Evolutionary conservation across 2,797 vertebrate genomes (phyloP).

Genomic region (Alauda arvensis): DNA sequence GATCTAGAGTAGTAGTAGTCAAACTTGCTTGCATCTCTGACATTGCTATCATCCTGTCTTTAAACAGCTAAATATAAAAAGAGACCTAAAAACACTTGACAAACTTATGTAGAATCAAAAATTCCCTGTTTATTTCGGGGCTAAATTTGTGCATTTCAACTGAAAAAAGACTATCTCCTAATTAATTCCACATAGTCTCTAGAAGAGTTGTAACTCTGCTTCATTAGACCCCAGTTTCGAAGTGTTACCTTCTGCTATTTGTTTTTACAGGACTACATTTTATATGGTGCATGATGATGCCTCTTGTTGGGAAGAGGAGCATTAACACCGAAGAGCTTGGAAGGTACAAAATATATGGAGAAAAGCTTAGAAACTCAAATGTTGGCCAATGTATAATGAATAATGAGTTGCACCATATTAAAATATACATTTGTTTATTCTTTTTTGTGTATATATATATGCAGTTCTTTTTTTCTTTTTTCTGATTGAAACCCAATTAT

Average conservation of each 20-base stretch:
- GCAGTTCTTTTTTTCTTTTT: background rate
- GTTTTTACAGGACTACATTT: background rate
- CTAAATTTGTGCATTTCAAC: background rate
- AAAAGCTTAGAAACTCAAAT: background rate
- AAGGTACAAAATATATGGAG: background rate
- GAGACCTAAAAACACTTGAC: background rate
- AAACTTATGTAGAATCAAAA: background rate
- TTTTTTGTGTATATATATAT: background rate
- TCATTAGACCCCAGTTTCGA: background rate
- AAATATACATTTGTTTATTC: background rate
- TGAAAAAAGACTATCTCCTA: background rate
- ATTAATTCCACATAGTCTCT: background rate
- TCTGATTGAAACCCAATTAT: background rate
- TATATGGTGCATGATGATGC: fast-evolving
- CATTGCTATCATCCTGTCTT: background rate
- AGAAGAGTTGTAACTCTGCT: background rate
- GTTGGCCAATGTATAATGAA: background rate
- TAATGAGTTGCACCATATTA: background rate
- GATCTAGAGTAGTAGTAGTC: background rate
- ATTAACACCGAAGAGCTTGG: background rate
- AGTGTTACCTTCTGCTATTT: background rate
- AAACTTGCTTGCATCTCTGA: background rate
- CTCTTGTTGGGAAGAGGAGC: background rate
- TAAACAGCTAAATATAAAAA: background rate
- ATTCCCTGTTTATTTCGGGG: fast-evolving